Conservation (phyloP, 2,797 vertebrate species). For the Thamnophis elegans region DNA sequence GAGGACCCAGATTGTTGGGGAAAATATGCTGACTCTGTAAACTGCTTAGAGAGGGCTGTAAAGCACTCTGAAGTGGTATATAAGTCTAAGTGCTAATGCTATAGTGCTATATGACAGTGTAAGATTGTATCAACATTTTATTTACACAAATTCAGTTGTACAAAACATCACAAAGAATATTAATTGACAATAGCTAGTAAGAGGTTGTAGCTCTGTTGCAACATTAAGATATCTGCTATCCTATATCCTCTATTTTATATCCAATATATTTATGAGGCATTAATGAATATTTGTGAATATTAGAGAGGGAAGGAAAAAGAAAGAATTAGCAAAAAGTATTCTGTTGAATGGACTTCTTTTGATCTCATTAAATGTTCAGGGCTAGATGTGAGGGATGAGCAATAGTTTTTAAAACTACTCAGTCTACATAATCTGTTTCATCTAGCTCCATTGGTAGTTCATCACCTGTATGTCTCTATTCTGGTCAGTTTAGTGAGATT, state of each 20-base stretch:
- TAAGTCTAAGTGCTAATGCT: too few relatives aligned
- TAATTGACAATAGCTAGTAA: slow-evolving; percentile 7
- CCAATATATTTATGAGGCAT: neutral
- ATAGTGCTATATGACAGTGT: neutral
- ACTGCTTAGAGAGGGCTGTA: too few relatives aligned
- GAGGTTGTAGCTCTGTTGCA: neutral
- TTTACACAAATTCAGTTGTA: neutral
- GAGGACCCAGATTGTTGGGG: too few relatives aligned
- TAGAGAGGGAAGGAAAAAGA: neutral
- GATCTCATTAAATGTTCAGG: slow-evolving; percentile 24
- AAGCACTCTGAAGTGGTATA: too few relatives aligned
- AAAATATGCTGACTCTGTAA: too few relatives aligned
- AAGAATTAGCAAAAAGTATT: neutral
- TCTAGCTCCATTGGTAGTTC: slow-evolving; percentile 19
- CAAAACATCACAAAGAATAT: neutral
- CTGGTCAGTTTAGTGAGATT: slow-evolving; percentile 28
- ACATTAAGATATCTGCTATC: neutral
- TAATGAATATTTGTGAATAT: slow-evolving; percentile 3
- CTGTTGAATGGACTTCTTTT: neutral
- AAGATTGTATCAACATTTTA: neutral
- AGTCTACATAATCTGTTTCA: slow-evolving; percentile 28
- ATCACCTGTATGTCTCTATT: slow-evolving; percentile 26
- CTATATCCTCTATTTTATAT: slow-evolving; percentile 6
- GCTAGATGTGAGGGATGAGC: slow-evolving; percentile 17
- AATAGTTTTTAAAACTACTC: slow-evolving; percentile 26